A percentile compares a stretch with the other conserved stretches of the same genome.
Conservation (phyloP, 2,888 invertebrate species). For the Drosophila lacicola region DNA sequence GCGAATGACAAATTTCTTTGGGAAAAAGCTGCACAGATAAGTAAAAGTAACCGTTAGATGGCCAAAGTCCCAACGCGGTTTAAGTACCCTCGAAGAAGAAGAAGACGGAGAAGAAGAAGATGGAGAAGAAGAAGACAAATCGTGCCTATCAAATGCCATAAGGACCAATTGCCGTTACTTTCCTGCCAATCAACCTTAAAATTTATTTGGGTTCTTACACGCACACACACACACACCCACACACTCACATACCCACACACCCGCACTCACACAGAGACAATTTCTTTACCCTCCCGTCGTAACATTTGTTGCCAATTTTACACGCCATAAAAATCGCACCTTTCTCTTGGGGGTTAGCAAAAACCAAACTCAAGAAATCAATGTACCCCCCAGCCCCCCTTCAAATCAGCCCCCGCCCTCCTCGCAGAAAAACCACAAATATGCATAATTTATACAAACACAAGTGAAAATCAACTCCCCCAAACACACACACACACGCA, state of each 20-base stretch:
- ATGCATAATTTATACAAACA: conserved; percentile 70
- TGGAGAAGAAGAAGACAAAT: conserved; percentile 6
- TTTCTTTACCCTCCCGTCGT: not conserved
- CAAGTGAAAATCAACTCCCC: conserved; percentile 59
- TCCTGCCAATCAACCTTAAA: not conserved
- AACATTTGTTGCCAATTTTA: conserved; percentile 58
- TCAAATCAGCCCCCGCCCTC: conserved; percentile 13
- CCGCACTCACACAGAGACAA: not conserved
- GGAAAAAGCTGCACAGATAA: not conserved
- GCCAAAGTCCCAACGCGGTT: not conserved
- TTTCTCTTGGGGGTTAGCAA: conserved; percentile 12
- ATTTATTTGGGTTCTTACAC: conserved; percentile 17
- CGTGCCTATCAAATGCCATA: conserved; percentile 3
- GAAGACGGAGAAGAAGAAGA: not conserved
- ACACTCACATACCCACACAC: no score
- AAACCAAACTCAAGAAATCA: conserved; percentile 56
- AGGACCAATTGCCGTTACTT: conserved; percentile 17
- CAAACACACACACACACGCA: conserved; percentile 17
- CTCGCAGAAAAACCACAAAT: conserved; percentile 45
- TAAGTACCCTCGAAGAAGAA: not conserved
- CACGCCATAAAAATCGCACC: conserved; percentile 66
- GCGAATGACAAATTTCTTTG: no score
- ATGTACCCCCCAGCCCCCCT: conserved; percentile 28
- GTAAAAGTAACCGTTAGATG: not conserved
- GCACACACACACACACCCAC: not conserved